Conservation (phyloP, 2,113 vertebrate genomes). For the Etheostoma spectabile region DNA sequence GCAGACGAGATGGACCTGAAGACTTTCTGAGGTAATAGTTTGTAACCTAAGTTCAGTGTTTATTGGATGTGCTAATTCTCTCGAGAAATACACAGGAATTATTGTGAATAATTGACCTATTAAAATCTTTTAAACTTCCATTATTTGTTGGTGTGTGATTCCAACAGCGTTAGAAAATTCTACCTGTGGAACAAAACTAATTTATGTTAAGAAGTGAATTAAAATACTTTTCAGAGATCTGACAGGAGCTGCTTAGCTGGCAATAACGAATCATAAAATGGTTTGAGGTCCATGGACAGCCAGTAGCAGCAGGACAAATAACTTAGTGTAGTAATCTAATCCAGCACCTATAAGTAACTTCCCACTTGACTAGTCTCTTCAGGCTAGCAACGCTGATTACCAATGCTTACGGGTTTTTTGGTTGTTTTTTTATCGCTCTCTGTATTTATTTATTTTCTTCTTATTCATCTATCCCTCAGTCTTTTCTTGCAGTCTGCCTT, state of each 20-base stretch:
- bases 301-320: slow-evolving; percentile 8
- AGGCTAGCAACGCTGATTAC: slow-evolving; percentile 9
- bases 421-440: neutral
- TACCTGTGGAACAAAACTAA: neutral
- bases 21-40: neutral
- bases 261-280: neutral
- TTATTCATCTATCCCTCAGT: slow-evolving; percentile 34
- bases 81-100: neutral
- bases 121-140: neutral
- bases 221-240: slow-evolving; percentile 4
- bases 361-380: neutral
- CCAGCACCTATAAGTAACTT: slow-evolving; percentile 8
- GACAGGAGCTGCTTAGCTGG: slow-evolving; percentile 18
- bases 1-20: neutral
- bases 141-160: neutral
- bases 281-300: slow-evolving; percentile 8
- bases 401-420: neutral
- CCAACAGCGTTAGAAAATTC: neutral
- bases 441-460: neutral
- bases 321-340: neutral
- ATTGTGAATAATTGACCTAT: neutral
- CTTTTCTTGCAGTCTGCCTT: slow-evolving; percentile 34
- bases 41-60: neutral
- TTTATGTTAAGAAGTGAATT: slow-evolving; percentile 4
- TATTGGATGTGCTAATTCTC: neutral